These are phyloP conservation scores for Nematolebias whitei DNA, from an alignment of 2,113 vertebrate species.

Conservation along the genomic window DNA sequence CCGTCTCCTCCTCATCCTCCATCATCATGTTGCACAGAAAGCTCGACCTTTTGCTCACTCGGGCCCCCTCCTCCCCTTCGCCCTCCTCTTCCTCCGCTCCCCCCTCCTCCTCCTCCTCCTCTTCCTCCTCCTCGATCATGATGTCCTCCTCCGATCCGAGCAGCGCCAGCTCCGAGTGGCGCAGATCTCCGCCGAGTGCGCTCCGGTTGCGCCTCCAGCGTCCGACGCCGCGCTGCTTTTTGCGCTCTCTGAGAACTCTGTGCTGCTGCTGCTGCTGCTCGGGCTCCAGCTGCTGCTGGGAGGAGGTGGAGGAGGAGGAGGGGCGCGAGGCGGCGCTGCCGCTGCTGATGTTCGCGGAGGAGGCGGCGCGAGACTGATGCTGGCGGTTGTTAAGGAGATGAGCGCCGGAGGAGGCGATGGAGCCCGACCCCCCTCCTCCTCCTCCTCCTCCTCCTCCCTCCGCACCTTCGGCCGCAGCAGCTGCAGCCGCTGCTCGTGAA, in stretches of 20 bases:
- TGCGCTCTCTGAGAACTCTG: conserved; percentile 77
- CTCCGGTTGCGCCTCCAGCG: conserved; percentile 78
- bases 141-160: conserved; percentile 95
- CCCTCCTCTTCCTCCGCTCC: conserved; percentile 83
- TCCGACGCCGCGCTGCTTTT: conserved; percentile 79
- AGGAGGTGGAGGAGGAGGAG: conserved; percentile 71
- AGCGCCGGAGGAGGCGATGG: conserved; percentile 54
- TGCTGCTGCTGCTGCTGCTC: conserved; percentile 64
- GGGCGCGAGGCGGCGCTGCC: conserved; percentile 75
- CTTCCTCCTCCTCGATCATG: conserved; percentile 88
- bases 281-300: conserved; percentile 61
- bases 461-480: conserved; percentile 55
- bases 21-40: conserved; percentile 79
- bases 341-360: conserved; percentile 81
- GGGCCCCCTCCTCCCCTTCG: conserved; percentile 75
- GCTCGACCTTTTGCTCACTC: conserved; percentile 79
- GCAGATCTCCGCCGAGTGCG: conserved; percentile 83
- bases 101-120: conserved; percentile 85
- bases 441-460: conserved; percentile 68
- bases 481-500: conserved; percentile 82
- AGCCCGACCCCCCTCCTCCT: conserved; percentile 47
- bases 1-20: conserved; percentile 88
- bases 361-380: conserved; percentile 83
- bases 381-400: conserved; percentile 85
- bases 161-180: conserved; percentile 92